Evolutionary conservation across 1,140 invertebrate genomes (phyloP).

Genomic region (Limonius californicus): DNA sequence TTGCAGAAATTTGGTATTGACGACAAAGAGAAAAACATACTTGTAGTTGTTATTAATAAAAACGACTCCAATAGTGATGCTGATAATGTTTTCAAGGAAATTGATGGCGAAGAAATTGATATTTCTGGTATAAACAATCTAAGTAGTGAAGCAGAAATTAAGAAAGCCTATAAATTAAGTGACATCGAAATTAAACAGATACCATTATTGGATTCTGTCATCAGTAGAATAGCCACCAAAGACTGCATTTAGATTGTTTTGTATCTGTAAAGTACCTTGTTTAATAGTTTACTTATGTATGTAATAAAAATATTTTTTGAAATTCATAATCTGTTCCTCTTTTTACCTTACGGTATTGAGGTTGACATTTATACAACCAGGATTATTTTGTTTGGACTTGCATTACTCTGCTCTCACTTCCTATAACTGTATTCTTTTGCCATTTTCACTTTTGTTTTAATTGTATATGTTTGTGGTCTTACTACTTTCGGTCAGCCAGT

Average conservation of each 20-base stretch:
- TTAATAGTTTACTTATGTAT: too few species aligned
- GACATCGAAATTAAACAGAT: slow-evolving; percentile 29
- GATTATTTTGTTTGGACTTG: too few species aligned
- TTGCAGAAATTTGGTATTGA: slow-evolving; percentile 61
- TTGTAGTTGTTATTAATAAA: slow-evolving; percentile 55
- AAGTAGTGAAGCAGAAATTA: slow-evolving; percentile 22
- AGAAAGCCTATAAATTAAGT: slow-evolving; percentile 26
- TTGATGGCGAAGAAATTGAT: slow-evolving; percentile 33
- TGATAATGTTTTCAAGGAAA: slow-evolving; percentile 38
- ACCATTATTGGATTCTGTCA: slow-evolving; percentile 36
- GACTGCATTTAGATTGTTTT: slow-evolving; percentile 23
- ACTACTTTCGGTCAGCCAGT: too few species aligned
- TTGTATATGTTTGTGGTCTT: too few species aligned
- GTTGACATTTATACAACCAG: too few species aligned
- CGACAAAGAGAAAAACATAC: slow-evolving; percentile 52
- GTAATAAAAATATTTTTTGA: too few species aligned
- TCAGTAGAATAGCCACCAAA: slow-evolving; percentile 41
- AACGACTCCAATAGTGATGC: slow-evolving; percentile 43
- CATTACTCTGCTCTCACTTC: too few species aligned
- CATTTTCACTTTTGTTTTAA: too few species aligned
- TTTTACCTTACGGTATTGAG: too few species aligned
- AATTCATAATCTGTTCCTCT: too few species aligned
- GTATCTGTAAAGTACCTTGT: too few species aligned
- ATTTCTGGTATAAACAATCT: slow-evolving; percentile 28
- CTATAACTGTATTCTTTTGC: too few species aligned